phyloP scores from a whole-genome alignment of 2,113 vertebrate species.

The Sclerurus mexicanus region DNA sequence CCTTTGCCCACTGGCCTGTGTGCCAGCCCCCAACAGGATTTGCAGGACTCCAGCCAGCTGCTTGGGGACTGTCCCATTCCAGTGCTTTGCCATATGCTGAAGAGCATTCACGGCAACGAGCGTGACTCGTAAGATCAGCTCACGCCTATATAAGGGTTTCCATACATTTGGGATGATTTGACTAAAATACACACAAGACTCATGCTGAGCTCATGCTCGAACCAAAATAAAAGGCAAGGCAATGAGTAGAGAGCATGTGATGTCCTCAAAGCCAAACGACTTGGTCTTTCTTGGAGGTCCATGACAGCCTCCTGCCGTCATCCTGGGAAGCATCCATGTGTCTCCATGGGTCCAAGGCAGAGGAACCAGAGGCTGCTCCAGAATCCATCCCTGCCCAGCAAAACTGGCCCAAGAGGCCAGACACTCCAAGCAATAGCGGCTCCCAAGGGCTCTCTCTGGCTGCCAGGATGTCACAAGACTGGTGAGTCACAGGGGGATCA shows the following conservation, averaged over 20 bases:
- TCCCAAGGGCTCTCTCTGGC: neutral
- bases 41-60: neutral
- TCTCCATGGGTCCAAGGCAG: neutral
- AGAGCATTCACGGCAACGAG: neutral
- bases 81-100: neutral
- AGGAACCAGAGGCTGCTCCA: neutral
- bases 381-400: neutral
- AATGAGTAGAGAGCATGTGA: neutral
- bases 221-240: neutral
- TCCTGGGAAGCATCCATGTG: neutral
- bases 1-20: neutral
- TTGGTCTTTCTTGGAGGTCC: neutral
- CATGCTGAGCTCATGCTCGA: neutral
- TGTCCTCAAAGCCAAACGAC: neutral
- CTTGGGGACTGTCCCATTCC: neutral
- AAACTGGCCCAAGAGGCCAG: neutral
- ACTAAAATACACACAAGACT: neutral
- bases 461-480: constrained; percentile 38
- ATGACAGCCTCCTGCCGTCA: neutral
- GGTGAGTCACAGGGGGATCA: constrained; percentile 19
- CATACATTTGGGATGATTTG: neutral
- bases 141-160: neutral
- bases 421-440: constrained; percentile 18
- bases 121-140: neutral
- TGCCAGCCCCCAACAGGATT: constrained; percentile 10